Percentiles rank a stretch among this genome's conserved stretches.
These are phyloP conservation scores for Acanthoscelides obtectus DNA, from an alignment of 2,888 invertebrate genomes.

Conservation along the genomic window DNA sequence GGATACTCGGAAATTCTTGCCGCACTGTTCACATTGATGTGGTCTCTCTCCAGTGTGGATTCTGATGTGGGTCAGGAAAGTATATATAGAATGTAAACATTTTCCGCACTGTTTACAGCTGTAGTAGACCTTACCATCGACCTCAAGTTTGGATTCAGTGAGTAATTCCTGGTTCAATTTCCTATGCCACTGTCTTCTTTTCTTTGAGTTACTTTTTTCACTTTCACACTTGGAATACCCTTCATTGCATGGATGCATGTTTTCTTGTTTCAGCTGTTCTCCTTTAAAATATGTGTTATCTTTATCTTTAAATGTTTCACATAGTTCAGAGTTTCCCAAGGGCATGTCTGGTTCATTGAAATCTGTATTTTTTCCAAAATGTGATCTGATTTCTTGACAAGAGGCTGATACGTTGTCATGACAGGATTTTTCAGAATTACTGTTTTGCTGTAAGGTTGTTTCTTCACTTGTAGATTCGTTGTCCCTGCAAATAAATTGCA, in stretches of 20 bases:
- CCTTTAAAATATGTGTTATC: slow-evolving; percentile 10
- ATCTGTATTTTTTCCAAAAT: background rate
- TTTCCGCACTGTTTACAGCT: slow-evolving; percentile 57
- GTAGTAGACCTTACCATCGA: slow-evolving; percentile 54
- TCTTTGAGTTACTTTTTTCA: slow-evolving; percentile 22
- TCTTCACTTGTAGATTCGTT: background rate
- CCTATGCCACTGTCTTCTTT: slow-evolving; percentile 17
- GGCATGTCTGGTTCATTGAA: background rate
- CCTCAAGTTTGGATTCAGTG: slow-evolving; percentile 42
- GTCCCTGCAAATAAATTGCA: background rate
- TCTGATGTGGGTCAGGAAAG: slow-evolving; percentile 58
- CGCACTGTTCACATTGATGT: slow-evolving; percentile 62
- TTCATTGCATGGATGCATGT: slow-evolving; percentile 33
- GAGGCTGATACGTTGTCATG: background rate
- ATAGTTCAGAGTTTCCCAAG: background rate
- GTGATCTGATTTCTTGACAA: background rate
- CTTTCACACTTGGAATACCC: slow-evolving; percentile 27
- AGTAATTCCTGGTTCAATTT: slow-evolving; percentile 47
- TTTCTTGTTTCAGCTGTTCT: slow-evolving; percentile 27
- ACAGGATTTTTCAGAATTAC: background rate
- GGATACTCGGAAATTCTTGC: slow-evolving; percentile 62
- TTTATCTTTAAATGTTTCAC: slow-evolving; percentile 6
- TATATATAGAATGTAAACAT: slow-evolving; percentile 57
- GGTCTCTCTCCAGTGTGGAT: slow-evolving; percentile 64
- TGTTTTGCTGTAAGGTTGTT: background rate